Base-by-base conservation (phyloP, 92 coral and sea anemone genomes). In the Porites lobata region DNA sequence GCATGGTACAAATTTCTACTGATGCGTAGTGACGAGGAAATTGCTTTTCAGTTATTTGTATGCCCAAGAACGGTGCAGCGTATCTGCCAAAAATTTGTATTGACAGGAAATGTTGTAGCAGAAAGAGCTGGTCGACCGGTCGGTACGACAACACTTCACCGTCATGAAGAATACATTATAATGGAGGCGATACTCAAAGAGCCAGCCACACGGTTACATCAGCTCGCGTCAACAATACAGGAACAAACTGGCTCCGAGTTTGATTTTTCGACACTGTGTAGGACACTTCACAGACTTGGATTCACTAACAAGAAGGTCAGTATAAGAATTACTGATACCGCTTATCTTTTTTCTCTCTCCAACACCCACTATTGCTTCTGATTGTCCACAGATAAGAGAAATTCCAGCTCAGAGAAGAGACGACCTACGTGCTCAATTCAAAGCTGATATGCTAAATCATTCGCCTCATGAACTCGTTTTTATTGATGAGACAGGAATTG, bases 91-190 rank as follows among this genome's bases (percentile, higher is more conserved):
- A 83, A 58, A 47, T 68, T 83, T 61, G 43, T 53, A 50, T 52
- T 75, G 50, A 76, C 72, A 38, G 85, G 89, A 65, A 85, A 67
- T 24, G 85, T 84, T 52, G 53, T 50, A 54, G 38, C 84, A 51
- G 66, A 73, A 61, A 78, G 56, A 47, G 75, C 69, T 76, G 84
- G 92, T 84, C 20, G 43, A 38, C 43, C 43, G 3, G 43, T 38
- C 43, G 43, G 43, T 38, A 38, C 43, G 43, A 38, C 43, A 13
- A 89, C 85, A 64, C 75, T 89, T 20, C 65, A 82, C 81, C 84
- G 70, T 20, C 92, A 83, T n/a, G 89, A 89, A 64, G 89, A 89
- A 64, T 83, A 83, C 71, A 89, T 89, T 50, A 73, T 83, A 9
- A 73, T 83, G 85, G 89, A 89, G 11, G 38, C 53, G 32, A 62